Evolutionary conservation across 2,797 vertebrate genomes (phyloP).

Genomic region (Menidia menidia): DNA sequence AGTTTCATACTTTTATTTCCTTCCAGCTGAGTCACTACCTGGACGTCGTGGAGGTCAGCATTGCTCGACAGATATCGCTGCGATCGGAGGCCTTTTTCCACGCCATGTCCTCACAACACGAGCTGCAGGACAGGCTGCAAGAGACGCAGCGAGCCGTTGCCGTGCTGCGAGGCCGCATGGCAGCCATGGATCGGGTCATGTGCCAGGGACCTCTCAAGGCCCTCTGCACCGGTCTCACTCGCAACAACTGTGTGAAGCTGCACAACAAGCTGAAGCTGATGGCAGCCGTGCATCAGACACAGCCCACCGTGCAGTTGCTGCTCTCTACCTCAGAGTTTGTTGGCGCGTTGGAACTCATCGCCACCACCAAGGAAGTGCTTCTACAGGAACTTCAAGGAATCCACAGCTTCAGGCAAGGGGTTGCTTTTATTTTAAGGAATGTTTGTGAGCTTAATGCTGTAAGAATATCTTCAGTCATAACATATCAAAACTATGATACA

Average conservation of each 20-base stretch:
- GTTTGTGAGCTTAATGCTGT: background rate
- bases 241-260: slow-evolving; percentile 91
- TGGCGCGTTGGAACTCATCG: slow-evolving; percentile 96
- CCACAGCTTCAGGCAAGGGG: slow-evolving; percentile 90
- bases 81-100: slow-evolving; percentile 99
- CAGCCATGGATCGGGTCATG: slow-evolving; percentile 91
- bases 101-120: slow-evolving; percentile 98
- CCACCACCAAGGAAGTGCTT: slow-evolving; percentile 97
- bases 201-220: slow-evolving; percentile 91
- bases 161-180: slow-evolving; percentile 90
- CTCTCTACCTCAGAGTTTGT: slow-evolving; percentile 96
- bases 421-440: background rate
- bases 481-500: background rate
- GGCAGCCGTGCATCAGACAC: slow-evolving; percentile 98
- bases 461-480: background rate
- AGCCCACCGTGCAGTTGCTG: slow-evolving; percentile 97
- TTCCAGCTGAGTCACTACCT: slow-evolving; percentile 95
- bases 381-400: slow-evolving; percentile 98
- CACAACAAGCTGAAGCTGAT: slow-evolving; percentile 97
- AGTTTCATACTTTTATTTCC: background rate
- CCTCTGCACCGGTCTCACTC: slow-evolving; percentile 88
- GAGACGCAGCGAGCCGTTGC: slow-evolving; percentile 92
- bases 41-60: slow-evolving; percentile 98
- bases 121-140: slow-evolving; percentile 96
- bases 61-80: slow-evolving; percentile 97